phyloP scores from a whole-genome alignment of 2,888 invertebrate species.

The Tolmerus cingulatus region DNA sequence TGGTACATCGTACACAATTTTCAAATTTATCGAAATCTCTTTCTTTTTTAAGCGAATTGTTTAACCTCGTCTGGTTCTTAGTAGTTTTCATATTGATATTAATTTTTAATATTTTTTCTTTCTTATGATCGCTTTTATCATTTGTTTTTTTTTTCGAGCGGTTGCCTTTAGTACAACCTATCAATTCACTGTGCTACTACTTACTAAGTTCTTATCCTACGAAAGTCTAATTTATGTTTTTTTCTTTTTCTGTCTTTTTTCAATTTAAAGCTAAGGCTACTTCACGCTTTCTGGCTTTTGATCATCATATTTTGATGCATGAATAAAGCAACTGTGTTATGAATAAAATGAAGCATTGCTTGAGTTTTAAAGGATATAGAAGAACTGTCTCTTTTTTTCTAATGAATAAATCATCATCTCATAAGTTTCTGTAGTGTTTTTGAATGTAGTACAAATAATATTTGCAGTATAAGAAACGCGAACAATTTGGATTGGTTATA shows the following conservation, averaged over 20 bases:
- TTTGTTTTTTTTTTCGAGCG: background rate
- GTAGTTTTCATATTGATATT: background rate
- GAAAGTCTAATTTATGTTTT: background rate
- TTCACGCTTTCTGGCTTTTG: background rate
- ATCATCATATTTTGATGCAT: background rate
- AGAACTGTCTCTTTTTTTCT: background rate
- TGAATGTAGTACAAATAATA: background rate
- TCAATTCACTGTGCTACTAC: conserved; percentile 35
- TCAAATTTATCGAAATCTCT: background rate
- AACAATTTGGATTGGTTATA: background rate
- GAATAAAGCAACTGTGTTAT: background rate
- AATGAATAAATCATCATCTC: background rate
- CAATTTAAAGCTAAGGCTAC: background rate
- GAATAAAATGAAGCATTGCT: background rate
- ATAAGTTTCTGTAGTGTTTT: background rate
- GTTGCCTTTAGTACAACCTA: background rate
- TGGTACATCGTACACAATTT: background rate
- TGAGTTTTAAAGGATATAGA: background rate
- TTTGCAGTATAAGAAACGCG: background rate
- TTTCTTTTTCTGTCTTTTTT: background rate
- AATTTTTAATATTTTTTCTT: background rate
- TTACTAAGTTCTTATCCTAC: conserved; percentile 5
- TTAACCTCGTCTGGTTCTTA: background rate
- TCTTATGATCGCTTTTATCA: background rate
- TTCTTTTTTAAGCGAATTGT: background rate